Conservation (phyloP, 2,888 invertebrate species). For the Xylophagus ater region DNA sequence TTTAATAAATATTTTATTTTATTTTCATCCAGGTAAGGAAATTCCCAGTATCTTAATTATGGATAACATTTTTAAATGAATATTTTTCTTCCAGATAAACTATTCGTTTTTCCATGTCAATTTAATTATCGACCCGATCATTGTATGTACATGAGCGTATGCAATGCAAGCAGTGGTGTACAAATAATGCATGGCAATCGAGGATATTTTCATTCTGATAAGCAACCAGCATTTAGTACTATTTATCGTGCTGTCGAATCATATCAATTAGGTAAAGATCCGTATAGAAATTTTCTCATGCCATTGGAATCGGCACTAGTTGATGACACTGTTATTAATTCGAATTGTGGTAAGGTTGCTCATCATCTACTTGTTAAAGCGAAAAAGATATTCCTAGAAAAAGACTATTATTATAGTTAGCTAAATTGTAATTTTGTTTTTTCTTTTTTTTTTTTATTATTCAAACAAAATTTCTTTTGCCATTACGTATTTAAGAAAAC, state of each 20-base stretch:
- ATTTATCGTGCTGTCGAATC: constrained; percentile 46
- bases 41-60: constrained; percentile 62
- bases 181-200: constrained; percentile 80
- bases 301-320: constrained; percentile 40
- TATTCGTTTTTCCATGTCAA: constrained; percentile 69
- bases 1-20: constrained; percentile 76
- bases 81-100: constrained; percentile 53
- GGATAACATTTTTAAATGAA: constrained; percentile 25
- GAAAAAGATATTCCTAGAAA: constrained; percentile 34
- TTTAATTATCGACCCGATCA: constrained; percentile 93
- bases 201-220: constrained; percentile 71
- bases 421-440: not conserved
- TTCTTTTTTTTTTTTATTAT: not conserved
- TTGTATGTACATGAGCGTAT: constrained; percentile 89
- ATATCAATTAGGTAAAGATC: constrained; percentile 56
- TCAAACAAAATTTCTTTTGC: not conserved
- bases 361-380: constrained; percentile 43
- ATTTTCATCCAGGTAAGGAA: constrained; percentile 60
- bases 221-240: constrained; percentile 73
- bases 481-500: too few species aligned
- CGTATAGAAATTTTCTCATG: constrained; percentile 48
- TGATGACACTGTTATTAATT: constrained; percentile 43
- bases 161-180: constrained; percentile 56
- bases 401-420: constrained; percentile 25
- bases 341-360: constrained; percentile 54